Percentiles rank a stretch among this genome's conserved stretches.
Evolutionary conservation across 2,797 vertebrate genomes (phyloP).

Genomic region (Trichosurus vulpecula): DNA sequence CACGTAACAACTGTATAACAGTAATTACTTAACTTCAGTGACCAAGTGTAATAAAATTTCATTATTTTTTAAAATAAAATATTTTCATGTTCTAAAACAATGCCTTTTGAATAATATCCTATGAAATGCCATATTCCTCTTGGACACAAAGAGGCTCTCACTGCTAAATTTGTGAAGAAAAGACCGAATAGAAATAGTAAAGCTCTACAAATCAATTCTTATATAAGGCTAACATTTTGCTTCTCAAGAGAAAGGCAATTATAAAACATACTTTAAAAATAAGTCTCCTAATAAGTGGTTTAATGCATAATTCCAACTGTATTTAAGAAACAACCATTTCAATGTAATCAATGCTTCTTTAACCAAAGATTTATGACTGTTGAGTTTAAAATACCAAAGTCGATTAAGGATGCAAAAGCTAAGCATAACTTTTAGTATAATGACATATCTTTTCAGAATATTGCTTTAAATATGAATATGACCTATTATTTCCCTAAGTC

Average conservation of each 20-base stretch:
- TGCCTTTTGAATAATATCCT: not conserved
- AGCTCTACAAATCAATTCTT: not conserved
- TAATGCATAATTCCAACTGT: constrained; percentile 19
- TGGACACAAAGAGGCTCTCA: not conserved
- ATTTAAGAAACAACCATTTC: constrained; percentile 48
- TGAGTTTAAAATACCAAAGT: not conserved
- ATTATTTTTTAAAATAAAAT: not conserved
- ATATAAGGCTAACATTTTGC: not conserved
- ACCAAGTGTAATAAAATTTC: not conserved
- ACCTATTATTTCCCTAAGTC: constrained; percentile 21
- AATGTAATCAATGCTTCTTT: not conserved
- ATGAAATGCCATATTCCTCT: not conserved
- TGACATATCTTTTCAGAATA: constrained; percentile 21
- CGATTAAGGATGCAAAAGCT: no score
- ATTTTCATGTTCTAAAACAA: not conserved
- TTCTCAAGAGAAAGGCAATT: not conserved
- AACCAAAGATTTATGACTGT: not conserved
- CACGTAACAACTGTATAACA: not conserved
- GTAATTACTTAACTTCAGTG: not conserved
- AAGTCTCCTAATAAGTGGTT: not conserved
- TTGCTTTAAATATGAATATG: constrained; percentile 31
- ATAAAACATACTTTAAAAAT: constrained; percentile 4
- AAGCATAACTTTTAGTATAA: not conserved
- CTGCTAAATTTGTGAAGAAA: not conserved
- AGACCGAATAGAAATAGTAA: not conserved